Evolutionary conservation across 1,140 invertebrate genomes (phyloP), one percentile per base, ranked within the genome.

Genomic region (Danaus plexippus): DNA sequence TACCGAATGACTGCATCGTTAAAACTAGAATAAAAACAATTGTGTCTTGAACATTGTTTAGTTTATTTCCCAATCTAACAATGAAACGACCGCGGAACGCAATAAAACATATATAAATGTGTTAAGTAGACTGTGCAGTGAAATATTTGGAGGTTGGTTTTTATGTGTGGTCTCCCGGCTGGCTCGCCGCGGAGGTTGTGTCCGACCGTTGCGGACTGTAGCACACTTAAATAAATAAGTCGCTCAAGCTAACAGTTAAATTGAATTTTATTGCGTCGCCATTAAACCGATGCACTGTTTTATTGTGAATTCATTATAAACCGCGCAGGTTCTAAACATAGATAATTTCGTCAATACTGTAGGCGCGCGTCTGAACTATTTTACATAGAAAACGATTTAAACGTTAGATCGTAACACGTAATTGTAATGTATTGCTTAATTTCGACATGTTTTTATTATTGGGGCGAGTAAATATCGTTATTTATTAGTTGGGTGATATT

Each of bases 181-280:
- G 63, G 62, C 45, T 40, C 41, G 11, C 56, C 63, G 61, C 67
- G 64, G 67, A 32, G 22, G 22, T 32, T 32, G 22, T 4, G 7
- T 7, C 5, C 22, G 0, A 3, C 22, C 7, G 68, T 69, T 69
- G 66, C 57, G 62, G 22, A 53, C 59, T 57, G 64, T 73, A 71
- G 59, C 67, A 69, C 78, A 78, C 75, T 80, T 78, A 79, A 75
- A 75, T 70, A 79, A 79, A 77, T 79, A 79, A 66, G 66, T 61
- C 64, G 61, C 51, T 65, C 63, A 66, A 59, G 59, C 62, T 64
- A 59, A 66, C 55, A 45, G 63, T 66, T 62, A 63, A 61, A 73
- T 71, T 58, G 47, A 50, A 62, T 79, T 79, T 79, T 79, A 79
- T 79, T 71, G 66, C 70, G 64, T 67, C 9, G 7, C 9, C 11